A percentile compares a stretch with the other conserved stretches of the same genome.
These are phyloP conservation scores for Salvelinus alpinus DNA, from an alignment of 2,113 vertebrate genomes.

Conservation along the genomic window DNA sequence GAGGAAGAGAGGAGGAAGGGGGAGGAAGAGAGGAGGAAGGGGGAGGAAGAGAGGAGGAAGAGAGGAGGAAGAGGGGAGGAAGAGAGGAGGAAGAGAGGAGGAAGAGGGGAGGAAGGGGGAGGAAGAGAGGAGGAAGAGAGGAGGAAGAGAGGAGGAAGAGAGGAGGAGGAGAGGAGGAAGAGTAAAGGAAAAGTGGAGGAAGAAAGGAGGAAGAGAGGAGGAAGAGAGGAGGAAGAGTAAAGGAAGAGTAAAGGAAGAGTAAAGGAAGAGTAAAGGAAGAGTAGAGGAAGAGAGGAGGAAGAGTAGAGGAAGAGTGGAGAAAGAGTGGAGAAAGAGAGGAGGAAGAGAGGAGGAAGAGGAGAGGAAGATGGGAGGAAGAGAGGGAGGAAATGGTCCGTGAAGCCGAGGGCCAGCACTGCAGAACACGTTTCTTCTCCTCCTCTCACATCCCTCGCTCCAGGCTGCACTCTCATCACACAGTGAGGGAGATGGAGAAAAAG, in stretches of 20 bases:
- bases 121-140: too few relatives aligned
- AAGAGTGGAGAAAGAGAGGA: too few relatives aligned
- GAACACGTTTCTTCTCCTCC: slow-evolving; percentile 18
- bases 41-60: neutral
- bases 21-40: too few relatives aligned
- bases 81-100: neutral
- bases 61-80: neutral
- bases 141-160: too few relatives aligned
- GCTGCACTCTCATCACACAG: slow-evolving; percentile 19
- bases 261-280: neutral
- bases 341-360: neutral
- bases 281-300: too few relatives aligned
- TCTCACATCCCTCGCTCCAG: slow-evolving; percentile 15
- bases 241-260: too few relatives aligned
- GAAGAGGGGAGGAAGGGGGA: too few relatives aligned
- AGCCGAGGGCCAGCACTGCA: slow-evolving; percentile 10
- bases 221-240: neutral
- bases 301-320: too few relatives aligned
- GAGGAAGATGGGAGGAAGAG: neutral
- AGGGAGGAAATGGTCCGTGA: slow-evolving; percentile 5
- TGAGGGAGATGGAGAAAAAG: neutral
- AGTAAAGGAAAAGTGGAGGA: too few relatives aligned
- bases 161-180: too few relatives aligned
- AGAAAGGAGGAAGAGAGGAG: too few relatives aligned
- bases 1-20: too few relatives aligned